These are phyloP conservation scores for Drosophila falleni DNA, from an alignment of 2,888 invertebrate genomes.

Conservation along the genomic window DNA sequence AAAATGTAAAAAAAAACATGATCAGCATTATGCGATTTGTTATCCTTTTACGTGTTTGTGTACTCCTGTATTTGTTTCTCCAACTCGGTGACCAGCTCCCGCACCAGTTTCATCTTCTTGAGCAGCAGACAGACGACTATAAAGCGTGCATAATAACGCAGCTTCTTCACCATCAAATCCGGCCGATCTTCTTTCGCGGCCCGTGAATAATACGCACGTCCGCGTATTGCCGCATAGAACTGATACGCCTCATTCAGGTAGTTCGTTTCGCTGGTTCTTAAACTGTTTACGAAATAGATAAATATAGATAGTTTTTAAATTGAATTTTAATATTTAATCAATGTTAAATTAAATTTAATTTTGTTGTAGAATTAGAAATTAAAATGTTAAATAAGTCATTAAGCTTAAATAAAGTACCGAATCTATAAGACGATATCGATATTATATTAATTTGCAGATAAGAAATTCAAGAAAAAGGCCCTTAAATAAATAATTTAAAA, in stretches of 20 bases:
- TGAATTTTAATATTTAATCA: no score
- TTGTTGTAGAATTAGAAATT: neutral
- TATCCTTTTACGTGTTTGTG: conserved; percentile 89
- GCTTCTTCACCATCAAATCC: conserved; percentile 98
- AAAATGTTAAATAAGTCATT: neutral
- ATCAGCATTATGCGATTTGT: conserved; percentile 26
- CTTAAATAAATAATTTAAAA: no score
- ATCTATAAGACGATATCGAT: no score
- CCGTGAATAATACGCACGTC: conserved; percentile 96
- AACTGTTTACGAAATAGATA: conserved; percentile 86
- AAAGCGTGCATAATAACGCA: conserved; percentile 97
- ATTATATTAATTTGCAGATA: no score
- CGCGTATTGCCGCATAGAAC: conserved; percentile 97
- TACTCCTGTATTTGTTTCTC: conserved; percentile 98
- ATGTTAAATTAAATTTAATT: no score
- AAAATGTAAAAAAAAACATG: conserved; percentile 15
- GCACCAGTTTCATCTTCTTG: conserved; percentile 96
- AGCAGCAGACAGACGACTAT: conserved; percentile 97
- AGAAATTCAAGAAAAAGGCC: no score
- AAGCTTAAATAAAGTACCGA: no score
- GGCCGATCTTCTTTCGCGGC: conserved; percentile 97
- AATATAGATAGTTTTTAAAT: no score
- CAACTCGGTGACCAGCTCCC: conserved; percentile 95
- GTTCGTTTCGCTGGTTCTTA: conserved; percentile 98
- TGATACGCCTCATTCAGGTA: conserved; percentile 98